Conservation (phyloP, 2,113 vertebrate species). For the Nothobranchius furzeri region DNA sequence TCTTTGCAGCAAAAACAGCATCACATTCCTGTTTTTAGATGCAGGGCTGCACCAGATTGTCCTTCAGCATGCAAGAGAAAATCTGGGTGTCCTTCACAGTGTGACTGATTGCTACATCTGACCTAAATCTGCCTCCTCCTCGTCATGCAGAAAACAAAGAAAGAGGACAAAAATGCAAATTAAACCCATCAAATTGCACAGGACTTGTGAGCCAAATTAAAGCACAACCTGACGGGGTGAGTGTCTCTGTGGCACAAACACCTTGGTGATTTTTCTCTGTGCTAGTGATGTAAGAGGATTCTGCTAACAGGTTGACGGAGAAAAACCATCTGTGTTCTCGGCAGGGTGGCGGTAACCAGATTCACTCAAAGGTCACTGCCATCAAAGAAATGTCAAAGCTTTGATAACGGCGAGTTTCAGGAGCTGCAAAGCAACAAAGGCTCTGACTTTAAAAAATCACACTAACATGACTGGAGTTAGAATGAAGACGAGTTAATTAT, state of each 20-base stretch:
- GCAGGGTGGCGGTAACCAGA: constrained; percentile 39
- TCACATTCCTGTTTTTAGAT: neutral
- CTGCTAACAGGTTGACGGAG: constrained; percentile 33
- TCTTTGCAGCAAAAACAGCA: neutral
- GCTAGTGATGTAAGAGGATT: constrained; percentile 17
- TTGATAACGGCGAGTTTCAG: constrained; percentile 23
- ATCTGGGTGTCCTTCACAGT: neutral
- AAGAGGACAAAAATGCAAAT: neutral
- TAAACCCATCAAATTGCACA: neutral
- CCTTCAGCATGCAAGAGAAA: constrained; percentile 6
- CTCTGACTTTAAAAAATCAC: too few relatives aligned
- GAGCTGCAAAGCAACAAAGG: neutral
- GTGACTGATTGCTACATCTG: neutral
- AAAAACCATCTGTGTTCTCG: constrained; percentile 41
- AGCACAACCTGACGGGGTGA: constrained; percentile 22
- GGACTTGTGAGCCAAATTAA: neutral
- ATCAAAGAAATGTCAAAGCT: constrained; percentile 63
- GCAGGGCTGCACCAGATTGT: neutral
- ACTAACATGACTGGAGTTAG: too few relatives aligned
- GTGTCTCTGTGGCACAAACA: neutral
- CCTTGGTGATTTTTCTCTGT: constrained; percentile 32
- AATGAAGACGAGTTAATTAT: too few relatives aligned
- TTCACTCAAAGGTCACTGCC: constrained; percentile 67
- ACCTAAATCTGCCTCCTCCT: neutral
- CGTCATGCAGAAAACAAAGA: neutral